These are phyloP conservation scores for Burhinus oedicnemus DNA, from an alignment of 2,113 vertebrate genomes.

Conservation along the genomic window DNA sequence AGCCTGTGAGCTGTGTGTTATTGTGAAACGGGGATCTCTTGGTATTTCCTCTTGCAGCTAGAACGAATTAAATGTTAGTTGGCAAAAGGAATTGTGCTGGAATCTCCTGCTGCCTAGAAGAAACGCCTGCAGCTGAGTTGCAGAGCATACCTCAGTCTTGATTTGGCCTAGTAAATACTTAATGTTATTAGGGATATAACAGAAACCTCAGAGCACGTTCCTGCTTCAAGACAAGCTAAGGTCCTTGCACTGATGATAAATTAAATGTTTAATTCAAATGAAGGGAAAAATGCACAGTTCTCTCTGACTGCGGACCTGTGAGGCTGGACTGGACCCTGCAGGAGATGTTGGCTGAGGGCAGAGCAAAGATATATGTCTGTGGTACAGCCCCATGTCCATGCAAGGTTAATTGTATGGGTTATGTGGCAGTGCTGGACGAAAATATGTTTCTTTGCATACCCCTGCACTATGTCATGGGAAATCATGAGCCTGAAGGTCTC, in stretches of 20 bases:
- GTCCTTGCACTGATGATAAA: not conserved
- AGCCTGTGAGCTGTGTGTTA: rapidly evolving
- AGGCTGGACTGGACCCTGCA: not conserved
- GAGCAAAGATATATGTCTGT: not conserved
- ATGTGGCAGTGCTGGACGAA: not conserved
- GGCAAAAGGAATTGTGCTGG: not conserved
- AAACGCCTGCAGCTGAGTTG: not conserved
- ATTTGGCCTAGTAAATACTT: not conserved
- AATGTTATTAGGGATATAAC: not conserved
- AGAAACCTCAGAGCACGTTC: not conserved
- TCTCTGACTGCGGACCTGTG: not conserved
- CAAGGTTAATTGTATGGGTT: not conserved
- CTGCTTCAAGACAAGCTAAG: not conserved
- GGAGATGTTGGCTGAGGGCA: not conserved
- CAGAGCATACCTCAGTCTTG: not conserved
- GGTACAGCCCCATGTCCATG: not conserved
- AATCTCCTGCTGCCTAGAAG: not conserved
- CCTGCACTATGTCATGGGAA: rapidly evolving
- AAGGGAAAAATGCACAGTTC: not conserved
- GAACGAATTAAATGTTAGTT: not conserved
- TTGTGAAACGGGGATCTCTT: not conserved
- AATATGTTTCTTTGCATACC: not conserved
- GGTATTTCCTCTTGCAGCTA: not conserved
- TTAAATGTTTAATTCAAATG: not conserved
- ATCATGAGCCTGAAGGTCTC: not conserved